Conservation (phyloP, 2,113 vertebrate species). For the Ammodytes marinus region DNA sequence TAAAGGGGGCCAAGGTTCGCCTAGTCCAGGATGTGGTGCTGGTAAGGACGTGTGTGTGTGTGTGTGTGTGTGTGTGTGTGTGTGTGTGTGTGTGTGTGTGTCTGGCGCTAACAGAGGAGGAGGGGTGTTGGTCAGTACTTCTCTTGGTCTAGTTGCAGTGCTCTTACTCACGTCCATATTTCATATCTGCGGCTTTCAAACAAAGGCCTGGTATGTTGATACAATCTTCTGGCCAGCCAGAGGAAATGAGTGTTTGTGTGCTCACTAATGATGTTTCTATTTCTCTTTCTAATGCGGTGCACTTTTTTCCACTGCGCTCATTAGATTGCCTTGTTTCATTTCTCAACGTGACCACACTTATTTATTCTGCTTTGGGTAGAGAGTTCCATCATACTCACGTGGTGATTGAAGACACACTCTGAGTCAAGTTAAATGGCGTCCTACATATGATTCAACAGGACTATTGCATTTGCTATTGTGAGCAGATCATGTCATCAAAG, state of each 20-base stretch:
- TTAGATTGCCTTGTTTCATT: constrained; percentile 60
- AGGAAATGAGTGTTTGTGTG: constrained; percentile 79
- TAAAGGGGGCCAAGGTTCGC: constrained; percentile 59
- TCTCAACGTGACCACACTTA: constrained; percentile 44
- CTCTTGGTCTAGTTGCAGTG: constrained; percentile 41
- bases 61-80: constrained; percentile 8
- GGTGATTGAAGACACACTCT: constrained; percentile 29
- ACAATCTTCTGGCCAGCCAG: constrained; percentile 70
- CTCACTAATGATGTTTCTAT: constrained; percentile 74
- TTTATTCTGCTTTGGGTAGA: constrained; percentile 24
- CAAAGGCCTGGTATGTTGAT: constrained; percentile 80
- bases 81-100: constrained; percentile 19
- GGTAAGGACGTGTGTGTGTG: constrained; percentile 7
- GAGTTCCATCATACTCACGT: constrained; percentile 7
- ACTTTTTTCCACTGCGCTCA: constrained; percentile 66
- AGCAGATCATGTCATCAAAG: neutral
- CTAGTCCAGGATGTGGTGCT: constrained; percentile 55
- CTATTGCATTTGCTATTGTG: neutral
- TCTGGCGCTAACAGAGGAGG: neutral
- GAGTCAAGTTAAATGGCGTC: neutral
- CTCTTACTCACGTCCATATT: constrained; percentile 78
- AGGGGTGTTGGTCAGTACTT: constrained; percentile 27
- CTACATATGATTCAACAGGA: constrained; percentile 10
- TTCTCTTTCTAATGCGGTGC: constrained; percentile 67
- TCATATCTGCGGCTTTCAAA: constrained; percentile 81